Conservation (phyloP, 2,888 invertebrate genomes). For the Erebia ligea region DNA sequence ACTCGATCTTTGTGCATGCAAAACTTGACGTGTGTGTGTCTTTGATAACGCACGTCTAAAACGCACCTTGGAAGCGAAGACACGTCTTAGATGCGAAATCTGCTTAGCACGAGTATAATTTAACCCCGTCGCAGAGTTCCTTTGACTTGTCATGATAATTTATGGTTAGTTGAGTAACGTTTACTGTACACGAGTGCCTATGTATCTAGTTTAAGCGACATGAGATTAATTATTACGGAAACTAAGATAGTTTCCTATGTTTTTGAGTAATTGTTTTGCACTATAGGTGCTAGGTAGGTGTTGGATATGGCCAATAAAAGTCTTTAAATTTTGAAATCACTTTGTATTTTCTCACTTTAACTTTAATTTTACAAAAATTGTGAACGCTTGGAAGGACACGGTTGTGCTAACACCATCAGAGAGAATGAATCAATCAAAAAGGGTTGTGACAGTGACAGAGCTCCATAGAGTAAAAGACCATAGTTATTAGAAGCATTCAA, state of each 20-base stretch:
- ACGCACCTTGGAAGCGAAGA: conserved; percentile 27
- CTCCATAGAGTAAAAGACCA: too few relatives aligned
- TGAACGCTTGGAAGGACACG: too few relatives aligned
- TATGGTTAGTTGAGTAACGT: conserved; percentile 58
- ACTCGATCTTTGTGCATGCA: conserved; percentile 39
- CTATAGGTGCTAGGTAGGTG: too few relatives aligned
- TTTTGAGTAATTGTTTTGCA: not conserved
- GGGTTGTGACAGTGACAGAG: too few relatives aligned
- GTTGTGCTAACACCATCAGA: too few relatives aligned
- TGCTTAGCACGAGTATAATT: conserved; percentile 45
- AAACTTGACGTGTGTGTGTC: conserved; percentile 23
- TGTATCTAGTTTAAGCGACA: conserved; percentile 54
- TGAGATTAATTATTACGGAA: conserved; percentile 55
- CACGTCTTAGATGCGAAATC: conserved; percentile 36
- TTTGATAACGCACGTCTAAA: conserved; percentile 30
- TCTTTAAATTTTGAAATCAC: too few relatives aligned
- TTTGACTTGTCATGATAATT: conserved; percentile 56
- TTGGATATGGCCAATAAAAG: too few relatives aligned
- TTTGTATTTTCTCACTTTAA: too few relatives aligned
- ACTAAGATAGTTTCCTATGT: conserved; percentile 45
- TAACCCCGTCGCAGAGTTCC: conserved; percentile 49
- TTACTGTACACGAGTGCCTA: conserved; percentile 51
- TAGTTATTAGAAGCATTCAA: too few relatives aligned
- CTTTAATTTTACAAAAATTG: too few relatives aligned
- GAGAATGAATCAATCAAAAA: too few relatives aligned